These are phyloP conservation scores for Meandrina meandrites DNA, from an alignment of 92 coral and sea anemone species.

Conservation along the genomic window DNA sequence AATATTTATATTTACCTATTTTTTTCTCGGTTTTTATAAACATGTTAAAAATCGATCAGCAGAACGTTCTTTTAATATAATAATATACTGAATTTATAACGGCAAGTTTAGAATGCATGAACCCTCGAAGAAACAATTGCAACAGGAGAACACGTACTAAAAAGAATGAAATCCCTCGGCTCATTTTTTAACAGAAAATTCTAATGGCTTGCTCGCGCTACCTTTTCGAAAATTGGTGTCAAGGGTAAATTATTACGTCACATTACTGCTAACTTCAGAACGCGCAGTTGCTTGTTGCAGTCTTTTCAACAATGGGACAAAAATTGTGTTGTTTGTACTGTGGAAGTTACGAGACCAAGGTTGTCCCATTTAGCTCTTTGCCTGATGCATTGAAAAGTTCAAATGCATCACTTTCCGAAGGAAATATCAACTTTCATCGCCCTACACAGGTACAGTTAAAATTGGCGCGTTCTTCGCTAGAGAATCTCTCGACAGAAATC, in stretches of 20 bases:
- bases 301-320: slow-evolving; percentile 40
- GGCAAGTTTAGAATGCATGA: no score
- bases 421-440: slow-evolving; percentile 1
- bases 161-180: no score
- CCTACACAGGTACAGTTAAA: neutral
- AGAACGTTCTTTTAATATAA: no score
- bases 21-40: no score
- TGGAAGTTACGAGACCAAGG: slow-evolving; percentile 15
- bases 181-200: no score
- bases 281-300: neutral
- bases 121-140: no score
- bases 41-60: no score
- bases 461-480: neutral
- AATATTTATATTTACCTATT: no score
- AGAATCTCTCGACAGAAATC: slow-evolving; percentile 11
- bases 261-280: neutral
- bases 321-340: slow-evolving; percentile 24
- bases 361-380: slow-evolving; percentile 20
- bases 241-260: slow-evolving; percentile 21
- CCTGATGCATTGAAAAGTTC: slow-evolving; percentile 6
- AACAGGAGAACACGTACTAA: no score
- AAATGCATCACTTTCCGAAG: neutral
- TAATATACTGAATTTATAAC: no score
- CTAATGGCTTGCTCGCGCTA: neutral
- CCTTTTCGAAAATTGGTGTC: neutral